Evolutionary conservation across 2,888 invertebrate species (phyloP).

Genomic region (Laothoe populi): DNA sequence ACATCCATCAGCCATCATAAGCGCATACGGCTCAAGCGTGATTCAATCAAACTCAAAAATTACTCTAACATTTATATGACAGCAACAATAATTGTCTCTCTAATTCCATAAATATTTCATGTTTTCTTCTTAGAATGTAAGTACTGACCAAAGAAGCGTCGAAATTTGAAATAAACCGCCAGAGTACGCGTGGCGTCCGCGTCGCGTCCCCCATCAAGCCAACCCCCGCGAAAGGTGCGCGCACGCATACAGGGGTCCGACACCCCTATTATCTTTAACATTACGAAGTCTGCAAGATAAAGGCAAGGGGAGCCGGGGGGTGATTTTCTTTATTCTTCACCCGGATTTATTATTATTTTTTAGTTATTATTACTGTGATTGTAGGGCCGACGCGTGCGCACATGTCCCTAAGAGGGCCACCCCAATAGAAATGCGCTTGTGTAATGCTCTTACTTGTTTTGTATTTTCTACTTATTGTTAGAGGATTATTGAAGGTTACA

Average conservation of each 20-base stretch:
- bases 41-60: background rate
- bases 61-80: background rate
- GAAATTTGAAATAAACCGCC: slow-evolving; percentile 79
- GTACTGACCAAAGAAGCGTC: slow-evolving; percentile 43
- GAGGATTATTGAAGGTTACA: slow-evolving; percentile 76
- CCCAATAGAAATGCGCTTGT: slow-evolving; percentile 59
- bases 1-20: background rate
- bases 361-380: slow-evolving; percentile 84
- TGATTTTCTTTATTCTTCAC: slow-evolving; percentile 85
- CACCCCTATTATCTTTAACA: slow-evolving; percentile 84
- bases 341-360: slow-evolving; percentile 85
- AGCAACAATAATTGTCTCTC: background rate
- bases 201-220: slow-evolving; percentile 55
- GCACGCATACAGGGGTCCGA: slow-evolving; percentile 62
- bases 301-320: slow-evolving; percentile 81
- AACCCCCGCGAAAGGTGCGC: slow-evolving; percentile 81
- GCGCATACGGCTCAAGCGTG: background rate
- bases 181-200: slow-evolving; percentile 58
- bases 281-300: slow-evolving; percentile 84
- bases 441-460: slow-evolving; percentile 77
- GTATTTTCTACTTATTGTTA: slow-evolving; percentile 67
- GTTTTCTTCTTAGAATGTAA: background rate
- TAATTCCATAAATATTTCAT: background rate
- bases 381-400: slow-evolving; percentile 78
- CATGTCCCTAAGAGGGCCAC: slow-evolving; percentile 74